A percentile compares a stretch with the other conserved stretches of the same genome.
Evolutionary conservation across 2,113 vertebrate genomes (phyloP).

Genomic region (Aramus guarauna): DNA sequence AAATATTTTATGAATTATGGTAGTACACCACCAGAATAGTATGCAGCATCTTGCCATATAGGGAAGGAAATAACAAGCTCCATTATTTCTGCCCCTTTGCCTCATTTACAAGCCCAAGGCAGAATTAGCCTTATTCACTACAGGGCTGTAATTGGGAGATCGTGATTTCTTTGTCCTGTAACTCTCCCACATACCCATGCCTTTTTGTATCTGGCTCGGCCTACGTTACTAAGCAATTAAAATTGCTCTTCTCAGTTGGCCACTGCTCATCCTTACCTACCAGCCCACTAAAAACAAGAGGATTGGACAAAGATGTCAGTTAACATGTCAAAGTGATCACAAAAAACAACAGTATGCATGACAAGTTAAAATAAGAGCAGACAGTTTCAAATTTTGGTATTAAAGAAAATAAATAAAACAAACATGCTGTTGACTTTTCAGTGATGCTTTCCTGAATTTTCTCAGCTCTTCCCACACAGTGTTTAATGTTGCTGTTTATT

Average conservation of each 20-base stretch:
- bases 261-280: neutral
- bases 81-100: neutral
- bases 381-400: neutral
- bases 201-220: neutral
- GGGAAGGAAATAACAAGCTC: neutral
- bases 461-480: neutral
- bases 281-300: neutral
- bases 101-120: neutral
- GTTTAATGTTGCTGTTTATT: neutral
- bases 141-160: neutral
- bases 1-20: neutral
- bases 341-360: neutral
- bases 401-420: neutral
- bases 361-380: neutral
- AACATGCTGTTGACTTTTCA: neutral
- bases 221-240: neutral
- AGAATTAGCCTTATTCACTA: neutral
- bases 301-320: neutral
- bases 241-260: neutral
- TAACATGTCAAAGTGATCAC: neutral
- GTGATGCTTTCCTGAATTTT: neutral
- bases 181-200: neutral
- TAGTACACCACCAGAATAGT: neutral
- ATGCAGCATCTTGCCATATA: neutral
- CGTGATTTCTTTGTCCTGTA: neutral